phyloP scores from a whole-genome alignment of 1,140 invertebrate genomes.

The Platyscapa corneri region DNA sequence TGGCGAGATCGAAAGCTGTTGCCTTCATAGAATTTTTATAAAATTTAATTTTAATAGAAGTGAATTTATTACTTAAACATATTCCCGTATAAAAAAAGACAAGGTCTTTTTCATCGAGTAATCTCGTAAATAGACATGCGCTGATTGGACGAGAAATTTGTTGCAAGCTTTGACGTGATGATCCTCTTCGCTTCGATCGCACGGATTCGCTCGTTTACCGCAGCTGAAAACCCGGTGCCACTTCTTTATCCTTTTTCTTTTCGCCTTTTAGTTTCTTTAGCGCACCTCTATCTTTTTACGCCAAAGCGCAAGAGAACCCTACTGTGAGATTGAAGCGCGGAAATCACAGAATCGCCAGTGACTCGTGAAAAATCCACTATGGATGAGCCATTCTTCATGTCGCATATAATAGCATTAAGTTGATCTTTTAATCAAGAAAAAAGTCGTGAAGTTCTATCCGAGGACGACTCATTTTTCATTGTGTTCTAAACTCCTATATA shows the following conservation, averaged over 20 bases:
- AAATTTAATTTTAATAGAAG: too few relatives aligned
- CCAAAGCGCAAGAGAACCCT: constrained; percentile 10
- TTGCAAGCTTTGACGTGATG: constrained; percentile 21
- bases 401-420: constrained; percentile 43
- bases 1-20: too few relatives aligned
- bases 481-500: background rate
- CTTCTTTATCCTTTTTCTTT: constrained; percentile 19
- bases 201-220: constrained; percentile 10
- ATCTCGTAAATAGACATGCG: constrained; percentile 25
- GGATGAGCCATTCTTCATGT: constrained; percentile 35
- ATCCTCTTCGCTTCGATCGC: constrained; percentile 7
- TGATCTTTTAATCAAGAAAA: constrained; percentile 49
- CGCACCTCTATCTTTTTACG: constrained; percentile 39
- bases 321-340: constrained; percentile 31
- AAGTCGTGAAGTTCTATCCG: constrained; percentile 22
- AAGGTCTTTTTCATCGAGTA: background rate
- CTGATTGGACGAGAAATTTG: constrained; percentile 44
- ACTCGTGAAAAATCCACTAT: constrained; percentile 43
- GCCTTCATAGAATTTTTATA: too few relatives aligned
- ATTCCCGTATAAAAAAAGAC: background rate
- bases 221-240: constrained; percentile 28
- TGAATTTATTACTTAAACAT: background rate
- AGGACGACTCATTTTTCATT: background rate
- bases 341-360: constrained; percentile 36
- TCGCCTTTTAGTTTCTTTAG: background rate